These are phyloP conservation scores for Pseudochaenichthys georgianus DNA, from an alignment of 2,797 vertebrate genomes.

Conservation along the genomic window DNA sequence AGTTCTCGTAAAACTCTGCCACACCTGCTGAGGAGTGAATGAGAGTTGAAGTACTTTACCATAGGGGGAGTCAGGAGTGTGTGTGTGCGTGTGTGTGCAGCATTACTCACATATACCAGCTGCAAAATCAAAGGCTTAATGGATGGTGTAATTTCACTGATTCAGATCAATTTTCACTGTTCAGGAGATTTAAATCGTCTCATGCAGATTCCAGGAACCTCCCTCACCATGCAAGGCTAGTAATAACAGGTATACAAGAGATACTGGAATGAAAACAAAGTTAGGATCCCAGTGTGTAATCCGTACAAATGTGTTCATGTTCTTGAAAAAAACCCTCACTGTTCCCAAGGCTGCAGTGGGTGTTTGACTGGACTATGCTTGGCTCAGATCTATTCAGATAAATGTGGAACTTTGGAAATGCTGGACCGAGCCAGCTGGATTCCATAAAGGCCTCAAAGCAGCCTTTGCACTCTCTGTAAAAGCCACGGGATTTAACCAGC, in stretches of 20 bases:
- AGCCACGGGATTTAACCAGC: slow-evolving; percentile 72
- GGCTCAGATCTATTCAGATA: slow-evolving; percentile 68
- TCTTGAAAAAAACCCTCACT: slow-evolving; percentile 22
- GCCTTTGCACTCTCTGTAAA: slow-evolving; percentile 70
- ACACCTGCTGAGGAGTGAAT: slow-evolving; percentile 61
- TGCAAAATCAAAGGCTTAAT: slow-evolving; percentile 60
- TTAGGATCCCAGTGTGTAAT: slow-evolving; percentile 34
- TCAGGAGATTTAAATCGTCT: slow-evolving; percentile 42
- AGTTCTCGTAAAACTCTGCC: slow-evolving; percentile 41
- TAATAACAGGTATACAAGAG: slow-evolving; percentile 25
- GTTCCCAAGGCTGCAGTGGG: slow-evolving; percentile 36
- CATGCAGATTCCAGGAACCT: slow-evolving; percentile 24
- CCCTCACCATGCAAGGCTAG: slow-evolving; percentile 10
- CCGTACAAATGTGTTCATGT: slow-evolving; percentile 34
- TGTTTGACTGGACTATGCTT: slow-evolving; percentile 52
- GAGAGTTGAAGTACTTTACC: slow-evolving; percentile 36
- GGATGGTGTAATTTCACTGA: slow-evolving; percentile 59
- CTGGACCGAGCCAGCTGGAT: slow-evolving; percentile 77
- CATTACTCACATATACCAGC: slow-evolving; percentile 52
- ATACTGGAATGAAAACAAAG: slow-evolving; percentile 38
- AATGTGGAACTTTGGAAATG: slow-evolving; percentile 69
- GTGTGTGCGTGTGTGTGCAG: slow-evolving; percentile 1
- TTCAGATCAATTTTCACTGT: slow-evolving; percentile 59
- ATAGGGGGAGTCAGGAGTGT: slow-evolving; percentile 22
- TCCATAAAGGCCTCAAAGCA: slow-evolving; percentile 78